Evolutionary conservation across 1,140 invertebrate genomes (phyloP).

Genomic region (Samia ricini): DNA sequence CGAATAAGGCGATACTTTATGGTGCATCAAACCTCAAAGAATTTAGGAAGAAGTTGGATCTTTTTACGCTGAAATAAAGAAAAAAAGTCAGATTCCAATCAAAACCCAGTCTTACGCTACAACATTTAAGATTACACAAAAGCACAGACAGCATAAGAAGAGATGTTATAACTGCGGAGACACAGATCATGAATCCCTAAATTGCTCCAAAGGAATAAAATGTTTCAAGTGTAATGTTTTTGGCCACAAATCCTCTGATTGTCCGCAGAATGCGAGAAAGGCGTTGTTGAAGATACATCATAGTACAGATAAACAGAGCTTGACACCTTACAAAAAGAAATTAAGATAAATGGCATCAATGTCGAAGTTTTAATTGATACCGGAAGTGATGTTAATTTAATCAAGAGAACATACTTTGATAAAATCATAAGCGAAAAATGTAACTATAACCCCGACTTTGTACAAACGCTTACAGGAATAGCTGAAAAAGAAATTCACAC

Average conservation of each 20-base stretch:
- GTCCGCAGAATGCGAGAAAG: constrained; percentile 15
- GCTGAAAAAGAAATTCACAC: constrained; percentile 17
- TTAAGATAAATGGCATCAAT: constrained; percentile 12
- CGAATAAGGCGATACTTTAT: no score
- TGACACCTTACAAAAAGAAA: constrained; percentile 14
- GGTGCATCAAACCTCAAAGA: no score
- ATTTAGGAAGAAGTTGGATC: no score
- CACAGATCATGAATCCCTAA: constrained; percentile 14
- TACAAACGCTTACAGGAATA: constrained; percentile 13
- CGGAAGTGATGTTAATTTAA: constrained; percentile 25
- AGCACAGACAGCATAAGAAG: not conserved
- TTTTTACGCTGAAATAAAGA: no score
- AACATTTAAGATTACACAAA: no score
- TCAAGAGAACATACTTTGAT: constrained; percentile 12
- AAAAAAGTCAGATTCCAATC: no score
- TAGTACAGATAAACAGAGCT: not conserved
- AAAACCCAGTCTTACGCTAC: no score
- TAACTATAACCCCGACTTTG: constrained; percentile 5
- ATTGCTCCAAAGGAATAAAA: constrained; percentile 28
- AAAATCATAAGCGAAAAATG: not conserved
- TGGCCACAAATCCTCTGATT: constrained; percentile 21
- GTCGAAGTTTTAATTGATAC: constrained; percentile 18
- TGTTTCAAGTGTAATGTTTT: constrained; percentile 34
- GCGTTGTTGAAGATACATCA: constrained; percentile 16
- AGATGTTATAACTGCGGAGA: constrained; percentile 30